Percentiles rank a stretch among this genome's conserved stretches.
Conservation (phyloP, 2,888 invertebrate genomes). For the Stratiomys singularior region DNA sequence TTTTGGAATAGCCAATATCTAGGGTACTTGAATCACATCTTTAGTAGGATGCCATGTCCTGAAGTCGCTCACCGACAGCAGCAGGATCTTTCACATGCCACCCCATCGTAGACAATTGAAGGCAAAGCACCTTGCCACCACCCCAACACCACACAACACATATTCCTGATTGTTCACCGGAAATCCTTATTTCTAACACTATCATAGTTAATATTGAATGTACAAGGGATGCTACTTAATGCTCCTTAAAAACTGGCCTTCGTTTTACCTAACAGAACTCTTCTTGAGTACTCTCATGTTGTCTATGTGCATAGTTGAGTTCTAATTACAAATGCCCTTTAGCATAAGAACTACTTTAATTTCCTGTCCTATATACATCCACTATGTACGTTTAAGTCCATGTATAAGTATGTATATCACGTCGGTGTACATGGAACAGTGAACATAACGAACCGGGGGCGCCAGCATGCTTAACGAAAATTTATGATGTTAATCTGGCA, state of each 20-base stretch:
- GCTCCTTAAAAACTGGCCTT: background rate
- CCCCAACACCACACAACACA: too few relatives aligned
- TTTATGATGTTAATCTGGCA: conserved; percentile 37
- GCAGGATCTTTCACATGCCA: too few relatives aligned
- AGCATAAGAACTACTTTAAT: conserved; percentile 37
- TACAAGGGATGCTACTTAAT: conserved; percentile 16
- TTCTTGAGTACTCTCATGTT: background rate
- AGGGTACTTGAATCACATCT: too few relatives aligned
- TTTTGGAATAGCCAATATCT: too few relatives aligned
- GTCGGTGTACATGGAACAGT: too few relatives aligned
- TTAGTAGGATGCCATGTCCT: too few relatives aligned
- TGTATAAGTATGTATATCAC: background rate
- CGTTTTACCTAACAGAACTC: background rate
- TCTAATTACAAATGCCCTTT: conserved; percentile 39
- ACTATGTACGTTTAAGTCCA: background rate
- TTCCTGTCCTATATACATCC: conserved; percentile 16
- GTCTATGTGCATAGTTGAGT: conserved; percentile 6
- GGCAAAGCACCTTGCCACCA: too few relatives aligned
- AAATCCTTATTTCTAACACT: conserved; percentile 23
- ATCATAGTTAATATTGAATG: conserved; percentile 24
- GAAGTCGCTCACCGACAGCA: too few relatives aligned
- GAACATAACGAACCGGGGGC: conserved; percentile 1
- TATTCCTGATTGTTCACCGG: background rate
- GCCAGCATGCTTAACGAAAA: conserved; percentile 25
- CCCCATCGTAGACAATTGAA: too few relatives aligned